Evolutionary conservation across 2,888 invertebrate species (phyloP).

Genomic region (Busseola fusca): DNA sequence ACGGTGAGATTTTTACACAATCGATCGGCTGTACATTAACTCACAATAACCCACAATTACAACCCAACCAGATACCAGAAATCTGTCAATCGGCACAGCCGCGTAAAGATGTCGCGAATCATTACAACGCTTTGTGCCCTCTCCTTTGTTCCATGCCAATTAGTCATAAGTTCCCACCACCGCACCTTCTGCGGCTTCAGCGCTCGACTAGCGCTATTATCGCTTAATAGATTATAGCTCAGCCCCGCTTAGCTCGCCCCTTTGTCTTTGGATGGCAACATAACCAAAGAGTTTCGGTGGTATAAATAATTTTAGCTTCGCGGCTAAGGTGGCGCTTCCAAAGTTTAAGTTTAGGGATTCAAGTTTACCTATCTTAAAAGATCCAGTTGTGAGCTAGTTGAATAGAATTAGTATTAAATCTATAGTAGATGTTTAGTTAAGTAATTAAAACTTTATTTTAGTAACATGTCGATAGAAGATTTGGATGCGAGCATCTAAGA

Average conservation of each 20-base stretch:
- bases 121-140: slow-evolving; percentile 73
- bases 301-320: slow-evolving; percentile 71
- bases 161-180: slow-evolving; percentile 61
- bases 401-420: slow-evolving; percentile 42
- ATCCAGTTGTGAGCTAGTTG: slow-evolving; percentile 27
- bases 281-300: slow-evolving; percentile 60
- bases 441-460: slow-evolving; percentile 46
- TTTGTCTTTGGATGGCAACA: slow-evolving; percentile 70
- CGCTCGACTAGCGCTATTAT: slow-evolving; percentile 69
- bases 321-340: slow-evolving; percentile 14
- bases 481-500: slow-evolving; percentile 7
- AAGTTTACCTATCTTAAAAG: slow-evolving; percentile 37
- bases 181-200: slow-evolving; percentile 60
- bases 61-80: slow-evolving; percentile 23
- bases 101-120: slow-evolving; percentile 73
- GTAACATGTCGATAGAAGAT: slow-evolving; percentile 3
- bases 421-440: slow-evolving; percentile 35
- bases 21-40: neutral
- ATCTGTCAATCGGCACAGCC: slow-evolving; percentile 41
- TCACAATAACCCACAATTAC: neutral
- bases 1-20: too few species aligned
- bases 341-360: slow-evolving; percentile 27
- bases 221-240: slow-evolving; percentile 80
- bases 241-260: slow-evolving; percentile 58
- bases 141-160: slow-evolving; percentile 82